Percentiles rank a stretch among this genome's conserved stretches.
Evolutionary conservation across 2,888 invertebrate genomes (phyloP).

Genomic region (Tribolium freemani): DNA sequence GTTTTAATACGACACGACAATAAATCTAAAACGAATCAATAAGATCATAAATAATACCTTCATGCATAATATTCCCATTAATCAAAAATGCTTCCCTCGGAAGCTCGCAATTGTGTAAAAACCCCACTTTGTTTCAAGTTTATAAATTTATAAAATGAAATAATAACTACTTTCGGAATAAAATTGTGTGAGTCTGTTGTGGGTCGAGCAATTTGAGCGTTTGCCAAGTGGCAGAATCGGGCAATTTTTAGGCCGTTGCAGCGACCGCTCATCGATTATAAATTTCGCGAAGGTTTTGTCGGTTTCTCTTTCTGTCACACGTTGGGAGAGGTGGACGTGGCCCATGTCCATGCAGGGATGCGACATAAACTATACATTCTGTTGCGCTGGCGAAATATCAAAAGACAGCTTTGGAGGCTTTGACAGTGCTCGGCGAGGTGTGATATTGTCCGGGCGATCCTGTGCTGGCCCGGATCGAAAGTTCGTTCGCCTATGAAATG

Average conservation of each 20-base stretch:
- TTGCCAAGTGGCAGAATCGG: constrained; percentile 44
- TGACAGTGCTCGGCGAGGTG: constrained; percentile 65
- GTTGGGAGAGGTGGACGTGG: constrained; percentile 22
- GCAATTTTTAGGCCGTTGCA: constrained; percentile 50
- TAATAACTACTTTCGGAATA: not conserved
- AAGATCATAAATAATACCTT: not conserved
- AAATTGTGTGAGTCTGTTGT: constrained; percentile 19
- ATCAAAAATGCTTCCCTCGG: not conserved
- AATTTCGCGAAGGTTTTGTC: constrained; percentile 59
- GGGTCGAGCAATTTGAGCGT: constrained; percentile 39
- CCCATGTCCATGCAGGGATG: constrained; percentile 34
- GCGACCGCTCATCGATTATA: constrained; percentile 53
- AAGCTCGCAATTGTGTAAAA: not conserved
- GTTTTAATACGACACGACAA: constrained; percentile 10
- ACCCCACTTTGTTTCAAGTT: not conserved
- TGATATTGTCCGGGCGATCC: constrained; percentile 64
- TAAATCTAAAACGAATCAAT: constrained; percentile 8
- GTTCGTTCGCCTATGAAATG: constrained; percentile 62
- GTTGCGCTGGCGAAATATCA: constrained; percentile 63
- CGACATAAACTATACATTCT: constrained; percentile 59
- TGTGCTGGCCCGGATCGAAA: constrained; percentile 55
- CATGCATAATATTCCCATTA: no score
- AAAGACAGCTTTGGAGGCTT: constrained; percentile 65
- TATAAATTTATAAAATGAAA: no score
- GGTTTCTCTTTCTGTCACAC: constrained; percentile 54